These are phyloP conservation scores for Andrena bicolor DNA, from an alignment of 2,888 invertebrate genomes.

Conservation along the genomic window DNA sequence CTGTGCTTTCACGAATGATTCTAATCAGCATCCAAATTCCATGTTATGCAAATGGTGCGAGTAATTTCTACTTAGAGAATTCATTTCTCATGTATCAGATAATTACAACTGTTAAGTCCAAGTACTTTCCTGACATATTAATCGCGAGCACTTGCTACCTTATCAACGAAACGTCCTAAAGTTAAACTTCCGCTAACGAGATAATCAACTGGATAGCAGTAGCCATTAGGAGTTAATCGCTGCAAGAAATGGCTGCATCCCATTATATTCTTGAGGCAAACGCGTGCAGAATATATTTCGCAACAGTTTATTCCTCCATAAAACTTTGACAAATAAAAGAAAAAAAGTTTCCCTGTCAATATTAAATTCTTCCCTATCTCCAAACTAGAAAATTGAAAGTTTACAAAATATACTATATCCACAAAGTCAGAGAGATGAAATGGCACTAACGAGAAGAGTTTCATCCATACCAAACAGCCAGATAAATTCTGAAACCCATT, in stretches of 20 bases:
- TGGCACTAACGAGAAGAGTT: too few relatives aligned
- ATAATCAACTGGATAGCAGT: slow-evolving; percentile 41
- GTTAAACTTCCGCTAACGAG: slow-evolving; percentile 45
- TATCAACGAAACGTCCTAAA: slow-evolving; percentile 44
- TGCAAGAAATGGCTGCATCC: slow-evolving; percentile 26
- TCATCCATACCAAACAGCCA: too few relatives aligned
- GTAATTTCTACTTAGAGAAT: neutral
- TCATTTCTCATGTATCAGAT: neutral
- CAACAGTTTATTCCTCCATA: neutral
- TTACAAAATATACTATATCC: neutral
- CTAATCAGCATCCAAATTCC: too few relatives aligned
- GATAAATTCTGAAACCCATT: too few relatives aligned
- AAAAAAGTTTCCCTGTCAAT: neutral
- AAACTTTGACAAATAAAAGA: neutral
- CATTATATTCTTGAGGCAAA: slow-evolving; percentile 39
- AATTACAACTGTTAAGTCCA: neutral
- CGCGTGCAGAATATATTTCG: slow-evolving; percentile 46
- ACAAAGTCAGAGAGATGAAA: too few relatives aligned
- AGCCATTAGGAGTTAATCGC: slow-evolving; percentile 39
- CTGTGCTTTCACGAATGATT: too few relatives aligned
- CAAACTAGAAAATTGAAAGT: neutral
- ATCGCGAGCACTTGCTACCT: slow-evolving; percentile 33
- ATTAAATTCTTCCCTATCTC: neutral
- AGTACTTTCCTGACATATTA: slow-evolving; percentile 15
- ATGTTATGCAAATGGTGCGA: neutral